Evolutionary conservation across 2,888 invertebrate genomes (phyloP), one percentile per base, ranked within the genome.

Genomic region (Ichneumon xanthorius): DNA sequence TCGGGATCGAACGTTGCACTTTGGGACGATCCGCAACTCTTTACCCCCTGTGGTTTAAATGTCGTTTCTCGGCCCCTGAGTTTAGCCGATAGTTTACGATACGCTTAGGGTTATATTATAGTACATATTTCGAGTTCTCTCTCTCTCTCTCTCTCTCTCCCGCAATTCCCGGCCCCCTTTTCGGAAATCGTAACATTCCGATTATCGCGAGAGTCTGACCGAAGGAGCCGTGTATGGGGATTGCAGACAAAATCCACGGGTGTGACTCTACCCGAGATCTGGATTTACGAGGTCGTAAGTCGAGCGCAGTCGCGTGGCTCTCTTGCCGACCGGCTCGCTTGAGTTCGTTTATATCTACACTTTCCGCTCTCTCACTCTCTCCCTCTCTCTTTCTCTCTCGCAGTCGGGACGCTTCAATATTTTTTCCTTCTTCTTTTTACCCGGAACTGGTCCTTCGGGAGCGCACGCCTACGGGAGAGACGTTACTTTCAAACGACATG

Each of bases 221-320:
- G 67, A 26, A 61, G 50, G 58, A 58, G 63, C 61, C 55, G 70
- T 30, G 65, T 37, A 76, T 67, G 65, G 53, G 58, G 30, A 83
- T 30, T 45, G 50, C 65, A 33, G 45, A 65, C 68, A 30, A 76
- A 81, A 84, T 84, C 72, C 55, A 63, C 82, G 75, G 85, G 75
- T 82, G 85, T 76, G 86, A 87, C 82, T 86, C 77, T 78, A 14
- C 45, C 65, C 22, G 80, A 88, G 86, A 84, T 86, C 86, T 81
- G 88, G 83, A 90, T 90, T 90, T 90, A 90, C 86, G 90, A 90
- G 88, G 88, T 84, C 85, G 85, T 88, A 88, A 86, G 88, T 86
- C 81, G 87, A 85, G 80, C 78, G 76, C 63, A 87, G 89, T 89
- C 90, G 89, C 89, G 90, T 89, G 89, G 89, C 84, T 70, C 78